Evolutionary conservation across 2,113 vertebrate species (phyloP).

Genomic region (Thalassoma bifasciatum): DNA sequence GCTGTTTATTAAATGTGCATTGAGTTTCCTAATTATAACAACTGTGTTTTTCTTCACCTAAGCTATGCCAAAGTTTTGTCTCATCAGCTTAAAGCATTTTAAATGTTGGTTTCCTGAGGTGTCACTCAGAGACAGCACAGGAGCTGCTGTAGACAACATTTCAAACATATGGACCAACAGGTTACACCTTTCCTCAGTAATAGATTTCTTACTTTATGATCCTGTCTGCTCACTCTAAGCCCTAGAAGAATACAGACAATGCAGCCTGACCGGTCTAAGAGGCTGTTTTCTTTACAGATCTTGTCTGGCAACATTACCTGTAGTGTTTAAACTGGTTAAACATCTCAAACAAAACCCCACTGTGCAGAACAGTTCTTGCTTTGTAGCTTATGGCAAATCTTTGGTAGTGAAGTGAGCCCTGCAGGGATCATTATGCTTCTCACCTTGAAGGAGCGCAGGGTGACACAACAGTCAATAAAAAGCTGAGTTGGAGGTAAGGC

Average conservation of each 20-base stretch:
- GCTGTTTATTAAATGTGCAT: conserved; percentile 59
- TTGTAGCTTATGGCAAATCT: background rate
- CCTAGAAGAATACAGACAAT: conserved; percentile 51
- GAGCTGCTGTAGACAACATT: background rate
- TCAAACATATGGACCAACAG: conserved; percentile 5
- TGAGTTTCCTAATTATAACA: conserved; percentile 11
- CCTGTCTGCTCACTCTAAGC: background rate
- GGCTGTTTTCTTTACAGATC: conserved; percentile 27
- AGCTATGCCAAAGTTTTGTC: background rate
- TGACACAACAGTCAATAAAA: background rate
- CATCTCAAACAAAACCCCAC: conserved; percentile 20
- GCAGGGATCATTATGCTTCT: background rate
- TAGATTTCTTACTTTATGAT: conserved; percentile 2
- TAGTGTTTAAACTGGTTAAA: conserved; percentile 40
- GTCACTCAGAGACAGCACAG: background rate
- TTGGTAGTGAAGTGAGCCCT: background rate
- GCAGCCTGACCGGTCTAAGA: conserved; percentile 63
- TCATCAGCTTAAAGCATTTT: background rate
- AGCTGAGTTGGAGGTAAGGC: background rate
- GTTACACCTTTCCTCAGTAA: background rate
- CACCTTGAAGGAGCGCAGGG: background rate
- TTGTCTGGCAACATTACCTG: conserved; percentile 52
- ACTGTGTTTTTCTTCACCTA: background rate
- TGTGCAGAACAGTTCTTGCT: conserved; percentile 12
- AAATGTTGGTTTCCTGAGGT: background rate